Evolutionary conservation across 2,888 invertebrate species (phyloP).

Genomic region (Cataglyphis livida): DNA sequence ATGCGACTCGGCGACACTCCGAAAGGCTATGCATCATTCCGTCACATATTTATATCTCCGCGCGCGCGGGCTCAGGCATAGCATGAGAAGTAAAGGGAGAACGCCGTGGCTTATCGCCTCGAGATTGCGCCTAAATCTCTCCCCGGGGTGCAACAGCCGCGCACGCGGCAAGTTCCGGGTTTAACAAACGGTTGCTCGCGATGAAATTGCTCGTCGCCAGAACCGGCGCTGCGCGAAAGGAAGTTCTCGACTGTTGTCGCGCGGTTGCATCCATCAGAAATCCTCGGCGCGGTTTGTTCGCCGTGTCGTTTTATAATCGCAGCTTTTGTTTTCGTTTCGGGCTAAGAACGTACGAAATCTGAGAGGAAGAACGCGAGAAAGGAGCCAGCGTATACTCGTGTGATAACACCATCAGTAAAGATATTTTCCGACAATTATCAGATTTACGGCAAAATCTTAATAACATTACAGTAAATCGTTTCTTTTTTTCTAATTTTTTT

Average conservation of each 20-base stretch:
- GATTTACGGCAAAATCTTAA: background rate
- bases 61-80: too few species aligned
- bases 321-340: conserved; percentile 64
- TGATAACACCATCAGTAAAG: background rate
- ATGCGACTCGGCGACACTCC: conserved; percentile 29
- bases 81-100: background rate
- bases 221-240: conserved; percentile 27
- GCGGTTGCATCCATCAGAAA: conserved; percentile 44
- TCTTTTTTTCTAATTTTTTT: background rate
- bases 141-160: conserved; percentile 36
- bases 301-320: conserved; percentile 66
- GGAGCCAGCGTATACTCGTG: background rate
- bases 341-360: background rate
- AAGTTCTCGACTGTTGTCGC: conserved; percentile 46
- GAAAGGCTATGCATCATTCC: conserved; percentile 46
- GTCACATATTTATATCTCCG: conserved; percentile 47
- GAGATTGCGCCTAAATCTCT: conserved; percentile 65
- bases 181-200: conserved; percentile 55
- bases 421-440: background rate
- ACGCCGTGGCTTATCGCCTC: conserved; percentile 58
- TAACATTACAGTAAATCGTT: background rate
- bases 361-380: background rate
- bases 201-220: conserved; percentile 64
- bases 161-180: conserved; percentile 49
- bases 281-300: conserved; percentile 49